A percentile compares a stretch with the other conserved stretches of the same genome.
Conservation (phyloP, 2,888 invertebrate genomes). For the Agonopterix subpropinquella region DNA sequence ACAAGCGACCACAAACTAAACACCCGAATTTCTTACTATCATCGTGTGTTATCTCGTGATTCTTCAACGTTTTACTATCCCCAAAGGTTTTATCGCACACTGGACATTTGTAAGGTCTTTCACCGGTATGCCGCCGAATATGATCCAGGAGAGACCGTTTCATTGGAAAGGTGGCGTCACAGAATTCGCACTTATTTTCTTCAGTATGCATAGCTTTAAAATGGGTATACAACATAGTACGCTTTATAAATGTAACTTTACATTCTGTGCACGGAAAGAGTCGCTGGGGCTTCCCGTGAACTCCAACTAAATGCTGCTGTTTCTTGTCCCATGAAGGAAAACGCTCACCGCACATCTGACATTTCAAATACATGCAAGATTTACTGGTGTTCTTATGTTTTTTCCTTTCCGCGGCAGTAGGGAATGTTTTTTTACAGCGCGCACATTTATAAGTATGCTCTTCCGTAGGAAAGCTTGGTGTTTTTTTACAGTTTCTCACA, state of each 20-base stretch:
- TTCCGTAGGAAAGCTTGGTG: neutral
- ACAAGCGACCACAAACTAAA: neutral
- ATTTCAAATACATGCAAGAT: slow-evolving; percentile 16
- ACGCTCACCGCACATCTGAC: slow-evolving; percentile 17
- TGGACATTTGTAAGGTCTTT: neutral
- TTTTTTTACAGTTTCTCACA: neutral
- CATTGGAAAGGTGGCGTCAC: neutral
- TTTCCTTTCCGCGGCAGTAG: slow-evolving; percentile 16
- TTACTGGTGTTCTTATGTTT: slow-evolving; percentile 17
- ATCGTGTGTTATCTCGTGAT: neutral
- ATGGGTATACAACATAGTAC: neutral
- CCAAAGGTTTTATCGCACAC: neutral
- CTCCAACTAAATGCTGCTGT: slow-evolving; percentile 18
- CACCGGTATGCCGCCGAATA: neutral
- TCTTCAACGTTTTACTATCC: too few relatives aligned
- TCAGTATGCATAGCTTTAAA: neutral
- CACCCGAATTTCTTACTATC: slow-evolving; percentile 1
- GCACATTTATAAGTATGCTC: neutral
- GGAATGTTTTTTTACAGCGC: neutral
- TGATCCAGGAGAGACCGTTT: neutral
- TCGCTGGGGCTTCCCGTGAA: slow-evolving; percentile 17
- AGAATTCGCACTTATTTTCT: neutral
- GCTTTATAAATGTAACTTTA: slow-evolving; percentile 5
- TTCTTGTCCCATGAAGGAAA: slow-evolving; percentile 19
- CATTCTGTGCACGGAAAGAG: slow-evolving; percentile 17